Evolutionary conservation across 2,888 invertebrate genomes (phyloP).

Genomic region (Pachydiplax longipennis): DNA sequence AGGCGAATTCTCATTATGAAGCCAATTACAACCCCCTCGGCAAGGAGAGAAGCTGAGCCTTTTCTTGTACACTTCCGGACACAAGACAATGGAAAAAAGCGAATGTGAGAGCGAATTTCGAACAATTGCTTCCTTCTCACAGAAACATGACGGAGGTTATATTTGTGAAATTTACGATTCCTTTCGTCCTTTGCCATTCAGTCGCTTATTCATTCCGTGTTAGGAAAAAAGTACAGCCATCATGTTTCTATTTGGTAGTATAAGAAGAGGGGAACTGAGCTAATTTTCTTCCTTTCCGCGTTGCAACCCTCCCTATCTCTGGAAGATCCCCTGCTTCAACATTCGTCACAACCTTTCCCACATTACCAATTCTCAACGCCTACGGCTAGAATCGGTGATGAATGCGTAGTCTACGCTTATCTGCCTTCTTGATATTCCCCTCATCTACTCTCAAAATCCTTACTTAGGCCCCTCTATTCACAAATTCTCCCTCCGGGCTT

Average conservation of each 20-base stretch:
- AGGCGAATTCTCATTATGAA: not conserved
- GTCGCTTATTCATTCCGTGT: not conserved
- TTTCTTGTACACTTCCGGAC: not conserved
- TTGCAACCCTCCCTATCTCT: not conserved
- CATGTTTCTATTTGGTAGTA: not conserved
- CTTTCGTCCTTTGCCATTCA: not conserved
- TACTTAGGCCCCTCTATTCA: not conserved
- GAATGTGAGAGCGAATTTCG: not conserved
- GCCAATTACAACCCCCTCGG: not conserved
- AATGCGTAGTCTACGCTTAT: not conserved
- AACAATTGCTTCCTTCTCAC: not conserved
- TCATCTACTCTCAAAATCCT: not conserved
- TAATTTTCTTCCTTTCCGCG: not conserved
- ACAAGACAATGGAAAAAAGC: not conserved
- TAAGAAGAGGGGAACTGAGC: not conserved
- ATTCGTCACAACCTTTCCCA: not conserved
- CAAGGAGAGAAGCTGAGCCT: not conserved
- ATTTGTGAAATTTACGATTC: not conserved
- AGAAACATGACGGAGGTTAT: not conserved
- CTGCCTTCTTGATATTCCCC: not conserved
- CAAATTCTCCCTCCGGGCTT: not conserved
- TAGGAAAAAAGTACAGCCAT: not conserved
- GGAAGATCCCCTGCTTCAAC: not conserved
- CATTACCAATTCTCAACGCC: not conserved
- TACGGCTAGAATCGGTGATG: not conserved